Conservation (phyloP, 2,888 invertebrate species). For the Hyposoter dolosus region DNA sequence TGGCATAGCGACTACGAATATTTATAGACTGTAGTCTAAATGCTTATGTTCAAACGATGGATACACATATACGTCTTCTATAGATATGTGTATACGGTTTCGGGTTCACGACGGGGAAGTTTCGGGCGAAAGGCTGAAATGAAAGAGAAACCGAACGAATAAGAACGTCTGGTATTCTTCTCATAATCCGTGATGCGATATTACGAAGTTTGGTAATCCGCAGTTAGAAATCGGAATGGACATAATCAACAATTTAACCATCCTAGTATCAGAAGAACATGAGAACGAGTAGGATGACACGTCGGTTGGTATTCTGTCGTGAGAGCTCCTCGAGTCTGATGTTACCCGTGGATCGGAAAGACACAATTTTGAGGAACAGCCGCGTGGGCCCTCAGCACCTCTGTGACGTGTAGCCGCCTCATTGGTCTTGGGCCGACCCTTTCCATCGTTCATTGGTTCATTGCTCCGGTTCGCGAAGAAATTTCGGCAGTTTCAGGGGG, state of each 20-base stretch:
- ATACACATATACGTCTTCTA: neutral
- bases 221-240: conserved; percentile 83
- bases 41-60: conserved; percentile 12
- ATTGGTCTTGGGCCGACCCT: conserved; percentile 82
- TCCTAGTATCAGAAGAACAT: conserved; percentile 76
- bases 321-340: conserved; percentile 73
- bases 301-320: neutral
- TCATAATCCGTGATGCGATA: conserved; percentile 65
- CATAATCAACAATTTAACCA: conserved; percentile 85
- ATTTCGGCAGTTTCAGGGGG: conserved; percentile 78
- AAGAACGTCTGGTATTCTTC: conserved; percentile 60
- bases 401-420: conserved; percentile 79
- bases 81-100: neutral
- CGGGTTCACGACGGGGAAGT: neutral
- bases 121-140: conserved; percentile 48
- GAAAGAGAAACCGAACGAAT: conserved; percentile 42
- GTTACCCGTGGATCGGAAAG: conserved; percentile 83
- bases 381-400: conserved; percentile 83
- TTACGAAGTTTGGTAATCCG: conserved; percentile 76
- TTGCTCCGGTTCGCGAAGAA: conserved; percentile 73
- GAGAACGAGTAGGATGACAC: conserved; percentile 59
- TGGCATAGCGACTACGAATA: conserved; percentile 5
- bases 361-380: conserved; percentile 85
- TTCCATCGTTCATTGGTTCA: conserved; percentile 81
- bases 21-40: neutral